phyloP scores from a whole-genome alignment of 1,140 invertebrate species.

The Conus betulinus region DNA sequence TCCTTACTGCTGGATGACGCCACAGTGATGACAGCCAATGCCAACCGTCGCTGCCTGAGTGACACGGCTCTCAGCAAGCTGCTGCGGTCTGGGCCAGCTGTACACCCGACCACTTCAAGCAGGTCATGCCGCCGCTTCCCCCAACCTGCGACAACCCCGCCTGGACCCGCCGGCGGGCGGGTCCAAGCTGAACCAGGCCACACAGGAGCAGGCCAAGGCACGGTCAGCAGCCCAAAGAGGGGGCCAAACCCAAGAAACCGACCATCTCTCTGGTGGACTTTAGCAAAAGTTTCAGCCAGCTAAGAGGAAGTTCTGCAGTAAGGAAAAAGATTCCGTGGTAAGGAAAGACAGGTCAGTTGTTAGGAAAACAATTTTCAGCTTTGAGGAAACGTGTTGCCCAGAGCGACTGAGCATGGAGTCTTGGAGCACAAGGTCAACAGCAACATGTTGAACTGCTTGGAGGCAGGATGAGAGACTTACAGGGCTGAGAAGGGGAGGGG shows the following conservation, averaged over 20 bases:
- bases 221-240: constrained; percentile 72
- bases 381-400: too few species aligned
- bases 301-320: background rate
- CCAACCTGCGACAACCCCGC: constrained; percentile 85
- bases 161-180: constrained; percentile 91
- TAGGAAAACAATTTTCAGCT: too few species aligned
- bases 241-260: constrained; percentile 80
- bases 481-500: background rate
- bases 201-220: constrained; percentile 72
- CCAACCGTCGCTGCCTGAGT: constrained; percentile 84
- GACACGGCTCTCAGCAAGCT: constrained; percentile 91
- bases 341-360: too few species aligned
- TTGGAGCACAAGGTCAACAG: too few species aligned
- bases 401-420: too few species aligned
- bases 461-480: too few species aligned
- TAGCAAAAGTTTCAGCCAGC: constrained; percentile 81
- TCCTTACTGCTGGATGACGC: constrained; percentile 86
- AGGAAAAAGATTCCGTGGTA: background rate
- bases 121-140: constrained; percentile 89
- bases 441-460: too few species aligned
- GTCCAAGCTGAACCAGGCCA: constrained; percentile 81
- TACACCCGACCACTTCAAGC: constrained; percentile 88
- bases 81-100: constrained; percentile 92
- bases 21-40: constrained; percentile 80
- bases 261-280: constrained; percentile 97